Base-by-base conservation (phyloP, 2,888 invertebrate species). In the Crematogaster levior region DNA sequence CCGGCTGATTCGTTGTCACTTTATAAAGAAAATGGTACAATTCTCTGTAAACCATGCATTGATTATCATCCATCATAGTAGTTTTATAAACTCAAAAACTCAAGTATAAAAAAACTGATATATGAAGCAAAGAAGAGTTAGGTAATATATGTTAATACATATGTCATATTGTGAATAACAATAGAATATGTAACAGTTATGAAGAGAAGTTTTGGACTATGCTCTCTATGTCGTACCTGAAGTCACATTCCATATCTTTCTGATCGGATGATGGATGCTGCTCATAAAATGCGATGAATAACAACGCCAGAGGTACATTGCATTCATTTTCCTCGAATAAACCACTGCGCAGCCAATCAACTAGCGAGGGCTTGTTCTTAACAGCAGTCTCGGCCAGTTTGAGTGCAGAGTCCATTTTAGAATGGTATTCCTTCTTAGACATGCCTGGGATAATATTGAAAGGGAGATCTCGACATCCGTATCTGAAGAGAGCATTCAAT, bases 241-340 rank as follows among this genome's bases (percentile, higher is more conserved):
- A 86, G 58, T 91, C 61, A 27, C 81, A 84, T 27, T 82, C 77
- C 21, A 9, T 40, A 40, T 43, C 12, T 46, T 82, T 53, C 1
- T 72, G 10, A 4, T 74, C 30, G 0, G 58, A 24, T 10, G 21
- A n/a, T 40, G 93, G 93, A 85, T 92, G 92, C 15, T 91, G 83
- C 84, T 94, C 94, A 73, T 91, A 93, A 43, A 93, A 74, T 34
- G 82, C 74, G 60, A 94, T 92, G 63, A 91, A 92, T n/a, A 91
- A 85, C 43, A 94, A 84, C 34, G 92, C 92, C 86, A 93, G 84
- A 4, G 93, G 85, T 65, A 93, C 53, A 7, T 92, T 74, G 1
- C 79, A 84, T 63, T 91, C 87, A 3, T 86, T 84, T 6, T 90
- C 87, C 43, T 84, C n/a, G 46, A 92, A 92, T 30, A 87, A 48